Conservation (phyloP, 2,888 invertebrate species). For the Lycia hirtaria region DNA sequence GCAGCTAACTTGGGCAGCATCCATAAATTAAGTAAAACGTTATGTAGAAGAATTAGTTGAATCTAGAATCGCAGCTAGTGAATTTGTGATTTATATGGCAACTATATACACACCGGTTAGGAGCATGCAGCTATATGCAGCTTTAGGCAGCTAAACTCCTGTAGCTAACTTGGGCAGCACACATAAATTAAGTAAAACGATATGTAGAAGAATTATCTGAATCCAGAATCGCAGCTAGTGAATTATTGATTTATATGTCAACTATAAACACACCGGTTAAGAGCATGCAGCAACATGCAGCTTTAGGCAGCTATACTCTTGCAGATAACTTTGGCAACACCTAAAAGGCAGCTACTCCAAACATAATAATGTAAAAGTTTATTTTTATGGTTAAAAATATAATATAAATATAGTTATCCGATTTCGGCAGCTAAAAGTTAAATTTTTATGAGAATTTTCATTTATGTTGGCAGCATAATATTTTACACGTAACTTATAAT, state of each 20-base stretch:
- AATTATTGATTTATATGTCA: no score
- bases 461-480: neutral
- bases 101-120: neutral
- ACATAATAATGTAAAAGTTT: neutral
- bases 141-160: neutral
- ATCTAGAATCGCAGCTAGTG: no score
- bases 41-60: no score
- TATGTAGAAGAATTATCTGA: no score
- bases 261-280: no score
- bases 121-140: neutral
- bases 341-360: neutral
- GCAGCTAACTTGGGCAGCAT: no score
- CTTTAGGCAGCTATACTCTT: neutral
- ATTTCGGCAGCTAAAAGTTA: neutral
- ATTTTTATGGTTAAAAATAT: no score
- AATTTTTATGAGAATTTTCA: neutral
- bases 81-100: neutral
- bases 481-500: no score
- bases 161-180: neutral
- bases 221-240: no score
- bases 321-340: neutral
- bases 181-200: no score
- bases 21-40: no score
- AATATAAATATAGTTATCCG: no score
- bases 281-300: neutral